A percentile compares a stretch with the other conserved stretches of the same genome.
These are phyloP conservation scores for Dolomedes plantarius DNA, from an alignment of 2,888 invertebrate species.

Conservation along the genomic window DNA sequence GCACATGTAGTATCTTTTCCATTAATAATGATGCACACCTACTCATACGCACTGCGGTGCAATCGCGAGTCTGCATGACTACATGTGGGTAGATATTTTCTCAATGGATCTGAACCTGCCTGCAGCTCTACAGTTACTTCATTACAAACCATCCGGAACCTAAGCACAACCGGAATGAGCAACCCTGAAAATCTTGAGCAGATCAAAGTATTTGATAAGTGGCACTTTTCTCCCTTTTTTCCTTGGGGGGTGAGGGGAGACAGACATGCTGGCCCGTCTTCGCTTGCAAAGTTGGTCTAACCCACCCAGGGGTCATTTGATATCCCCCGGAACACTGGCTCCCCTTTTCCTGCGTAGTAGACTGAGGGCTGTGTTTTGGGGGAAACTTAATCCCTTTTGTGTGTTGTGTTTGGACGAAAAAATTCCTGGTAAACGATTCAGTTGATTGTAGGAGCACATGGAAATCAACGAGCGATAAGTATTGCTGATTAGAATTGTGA, in stretches of 20 bases:
- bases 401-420: background rate
- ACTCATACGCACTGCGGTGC: too few species aligned
- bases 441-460: too few species aligned
- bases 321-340: background rate
- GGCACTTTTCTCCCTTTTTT: constrained; percentile 14
- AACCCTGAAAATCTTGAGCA: background rate
- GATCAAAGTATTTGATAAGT: constrained; percentile 41
- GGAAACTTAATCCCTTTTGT: background rate
- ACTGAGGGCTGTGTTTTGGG: background rate
- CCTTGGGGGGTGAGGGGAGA: background rate
- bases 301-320: constrained; percentile 30
- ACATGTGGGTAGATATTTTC: too few species aligned
- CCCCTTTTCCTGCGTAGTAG: constrained; percentile 21
- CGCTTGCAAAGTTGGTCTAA: constrained; percentile 37
- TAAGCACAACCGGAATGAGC: too few species aligned
- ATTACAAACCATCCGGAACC: constrained; percentile 36
- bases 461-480: too few species aligned
- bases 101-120: background rate
- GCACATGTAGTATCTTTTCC: too few species aligned
- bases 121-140: constrained; percentile 38
- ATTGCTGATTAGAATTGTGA: too few species aligned
- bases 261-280: constrained; percentile 6
- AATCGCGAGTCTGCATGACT: too few species aligned
- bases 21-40: too few species aligned
- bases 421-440: background rate